Percentiles rank a stretch among this genome's conserved stretches.
Evolutionary conservation across 2,888 invertebrate species (phyloP).

Genomic region (Muscina levida): DNA sequence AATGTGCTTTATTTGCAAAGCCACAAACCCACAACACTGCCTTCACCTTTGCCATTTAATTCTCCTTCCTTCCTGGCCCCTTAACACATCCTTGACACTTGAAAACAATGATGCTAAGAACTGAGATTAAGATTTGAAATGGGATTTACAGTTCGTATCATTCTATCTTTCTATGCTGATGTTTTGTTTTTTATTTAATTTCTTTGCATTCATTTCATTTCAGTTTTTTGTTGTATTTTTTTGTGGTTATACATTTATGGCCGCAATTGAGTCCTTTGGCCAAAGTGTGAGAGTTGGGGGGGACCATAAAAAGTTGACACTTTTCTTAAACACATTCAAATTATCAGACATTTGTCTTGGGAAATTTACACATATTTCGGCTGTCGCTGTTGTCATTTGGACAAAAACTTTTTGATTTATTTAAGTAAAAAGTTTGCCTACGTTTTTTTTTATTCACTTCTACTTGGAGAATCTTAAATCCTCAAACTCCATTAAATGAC

Average conservation of each 20-base stretch:
- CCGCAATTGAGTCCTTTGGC: background rate
- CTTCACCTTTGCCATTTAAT: too few relatives aligned
- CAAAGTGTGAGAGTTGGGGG: slow-evolving; percentile 16
- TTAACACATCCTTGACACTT: background rate
- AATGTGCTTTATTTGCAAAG: slow-evolving; percentile 24
- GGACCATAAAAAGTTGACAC: slow-evolving; percentile 48
- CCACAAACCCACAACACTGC: slow-evolving; percentile 21
- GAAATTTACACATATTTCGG: slow-evolving; percentile 35
- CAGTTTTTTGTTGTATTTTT: background rate
- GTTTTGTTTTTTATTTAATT: too few relatives aligned
- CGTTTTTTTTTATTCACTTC: background rate
- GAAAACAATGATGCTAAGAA: slow-evolving; percentile 1
- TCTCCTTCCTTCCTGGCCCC: background rate
- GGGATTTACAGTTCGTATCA: slow-evolving; percentile 20
- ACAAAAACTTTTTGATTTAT: slow-evolving; percentile 58
- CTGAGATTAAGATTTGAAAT: slow-evolving; percentile 44
- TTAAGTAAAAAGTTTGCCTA: slow-evolving; percentile 56
- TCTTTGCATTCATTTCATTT: slow-evolving; percentile 29
- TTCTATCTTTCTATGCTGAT: background rate
- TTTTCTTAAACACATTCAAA: slow-evolving; percentile 55
- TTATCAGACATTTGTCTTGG: slow-evolving; percentile 52
- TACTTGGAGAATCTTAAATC: slow-evolving; percentile 21
- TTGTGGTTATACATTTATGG: background rate
- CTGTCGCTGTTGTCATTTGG: too few relatives aligned
- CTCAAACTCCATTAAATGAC: slow-evolving; percentile 40